Evolutionary conservation across 2,113 vertebrate genomes (phyloP).

Genomic region (Synodontis membranacea): DNA sequence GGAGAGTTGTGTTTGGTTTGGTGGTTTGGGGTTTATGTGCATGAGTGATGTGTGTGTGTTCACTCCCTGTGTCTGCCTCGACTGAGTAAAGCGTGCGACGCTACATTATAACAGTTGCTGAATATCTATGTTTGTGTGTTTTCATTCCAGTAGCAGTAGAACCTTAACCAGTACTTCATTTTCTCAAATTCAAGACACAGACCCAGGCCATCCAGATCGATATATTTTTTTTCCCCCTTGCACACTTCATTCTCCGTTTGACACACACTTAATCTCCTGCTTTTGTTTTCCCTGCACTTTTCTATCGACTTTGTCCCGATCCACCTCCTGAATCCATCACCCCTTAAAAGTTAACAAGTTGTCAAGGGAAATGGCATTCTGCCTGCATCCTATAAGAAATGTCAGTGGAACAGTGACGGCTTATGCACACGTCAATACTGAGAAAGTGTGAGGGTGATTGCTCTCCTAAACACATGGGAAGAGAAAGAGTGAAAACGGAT

Average conservation of each 20-base stretch:
- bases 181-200: conserved; percentile 4
- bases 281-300: conserved; percentile 28
- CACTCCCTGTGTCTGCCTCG: no score
- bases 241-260: conserved; percentile 26
- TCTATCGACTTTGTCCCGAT: conserved; percentile 28
- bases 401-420: conserved; percentile 4
- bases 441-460: background rate
- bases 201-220: conserved; percentile 12
- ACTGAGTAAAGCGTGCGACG: no score
- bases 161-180: conserved; percentile 16
- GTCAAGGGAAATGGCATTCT: conserved; percentile 36
- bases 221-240: conserved; percentile 13
- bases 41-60: no score
- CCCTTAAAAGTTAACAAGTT: conserved; percentile 37
- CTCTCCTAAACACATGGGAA: background rate
- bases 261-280: conserved; percentile 32
- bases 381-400: conserved; percentile 19
- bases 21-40: no score
- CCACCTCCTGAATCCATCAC: conserved; percentile 11
- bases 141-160: background rate
- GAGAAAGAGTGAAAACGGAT: background rate
- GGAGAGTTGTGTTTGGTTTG: no score
- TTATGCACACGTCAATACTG: conserved; percentile 7
- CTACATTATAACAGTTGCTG: background rate
- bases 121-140: background rate